Evolutionary conservation across 2,797 vertebrate species (phyloP).

Genomic region (Vespertilio murinus): DNA sequence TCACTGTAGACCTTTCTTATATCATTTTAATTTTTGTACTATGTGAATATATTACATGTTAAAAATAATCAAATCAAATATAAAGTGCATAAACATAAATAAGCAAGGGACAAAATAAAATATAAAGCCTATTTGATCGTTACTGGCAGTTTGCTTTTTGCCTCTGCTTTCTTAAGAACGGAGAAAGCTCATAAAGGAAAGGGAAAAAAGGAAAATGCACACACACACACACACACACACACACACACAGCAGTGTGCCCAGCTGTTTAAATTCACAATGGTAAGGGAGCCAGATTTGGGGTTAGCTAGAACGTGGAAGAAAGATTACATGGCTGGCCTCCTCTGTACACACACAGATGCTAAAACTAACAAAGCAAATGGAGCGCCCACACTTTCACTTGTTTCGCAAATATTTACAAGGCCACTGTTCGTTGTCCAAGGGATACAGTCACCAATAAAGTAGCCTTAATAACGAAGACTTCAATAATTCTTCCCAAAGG

Average conservation of each 20-base stretch:
- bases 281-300: not conserved
- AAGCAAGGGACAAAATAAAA: not conserved
- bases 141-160: not conserved
- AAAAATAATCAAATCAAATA: not conserved
- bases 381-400: not conserved
- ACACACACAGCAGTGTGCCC: not conserved
- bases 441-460: not conserved
- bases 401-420: conserved; percentile 7
- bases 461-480: not conserved
- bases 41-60: not conserved
- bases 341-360: not conserved
- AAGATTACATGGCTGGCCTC: not conserved
- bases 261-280: conserved; percentile 12
- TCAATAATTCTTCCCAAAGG: not conserved
- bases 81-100: conserved; percentile 15
- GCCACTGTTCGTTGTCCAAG: not conserved
- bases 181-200: not conserved
- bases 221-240: not conserved
- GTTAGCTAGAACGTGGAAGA: not conserved
- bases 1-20: not conserved
- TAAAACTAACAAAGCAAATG: conserved; percentile 31
- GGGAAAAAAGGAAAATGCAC: not conserved
- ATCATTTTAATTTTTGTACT: conserved; percentile 10
- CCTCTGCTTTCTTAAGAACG: not conserved
- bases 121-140: not conserved